Conservation (phyloP, 2,797 vertebrate genomes). For the Poecilia wingei region DNA sequence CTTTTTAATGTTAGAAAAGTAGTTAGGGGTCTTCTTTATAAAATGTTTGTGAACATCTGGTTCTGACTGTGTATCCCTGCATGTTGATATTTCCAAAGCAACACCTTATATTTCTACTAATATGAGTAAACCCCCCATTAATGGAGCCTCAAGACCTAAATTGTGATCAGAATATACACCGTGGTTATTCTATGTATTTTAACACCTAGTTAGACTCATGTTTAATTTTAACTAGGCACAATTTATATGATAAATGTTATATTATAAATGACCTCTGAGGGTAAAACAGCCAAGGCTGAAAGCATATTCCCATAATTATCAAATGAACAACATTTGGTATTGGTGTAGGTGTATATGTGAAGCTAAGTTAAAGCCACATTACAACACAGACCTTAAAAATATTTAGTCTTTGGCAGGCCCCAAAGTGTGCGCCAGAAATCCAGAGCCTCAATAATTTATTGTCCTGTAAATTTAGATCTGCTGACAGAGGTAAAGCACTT, state of each 20-base stretch:
- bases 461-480: constrained; percentile 80
- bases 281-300: constrained; percentile 20
- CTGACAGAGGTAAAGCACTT: constrained; percentile 64
- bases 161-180: constrained; percentile 6
- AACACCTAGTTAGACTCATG: not conserved
- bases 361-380: constrained; percentile 73
- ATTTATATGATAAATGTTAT: constrained; percentile 5
- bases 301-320: constrained; percentile 54
- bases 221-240: not conserved
- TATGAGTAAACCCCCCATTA: not conserved
- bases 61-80: not conserved
- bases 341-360: constrained; percentile 46
- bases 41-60: not conserved
- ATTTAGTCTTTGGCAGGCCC: constrained; percentile 52
- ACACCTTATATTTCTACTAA: not conserved
- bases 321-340: constrained; percentile 62
- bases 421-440: constrained; percentile 48
- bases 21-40: not conserved
- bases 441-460: constrained; percentile 76
- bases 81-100: not conserved
- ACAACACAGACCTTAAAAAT: constrained; percentile 74
- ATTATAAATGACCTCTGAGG: constrained; percentile 4
- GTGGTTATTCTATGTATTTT: not conserved
- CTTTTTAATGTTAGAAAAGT: not conserved
- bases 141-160: constrained; percentile 5